phyloP scores from a whole-genome alignment of 2,888 invertebrate species.

The Polydrusus tereticollis region DNA sequence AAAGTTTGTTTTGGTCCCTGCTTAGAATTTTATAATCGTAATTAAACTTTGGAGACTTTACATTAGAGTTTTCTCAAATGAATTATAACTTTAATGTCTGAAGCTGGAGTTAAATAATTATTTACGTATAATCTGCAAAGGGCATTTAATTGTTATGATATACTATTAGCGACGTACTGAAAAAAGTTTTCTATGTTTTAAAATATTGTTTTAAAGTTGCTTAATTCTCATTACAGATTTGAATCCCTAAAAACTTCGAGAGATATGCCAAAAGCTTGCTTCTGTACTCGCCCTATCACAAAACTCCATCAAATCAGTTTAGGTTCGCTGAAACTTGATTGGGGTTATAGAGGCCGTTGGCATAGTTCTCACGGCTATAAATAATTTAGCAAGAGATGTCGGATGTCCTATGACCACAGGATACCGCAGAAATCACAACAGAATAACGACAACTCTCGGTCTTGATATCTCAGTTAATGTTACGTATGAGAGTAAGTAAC shows the following conservation, averaged over 20 bases:
- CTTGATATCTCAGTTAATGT: too few relatives aligned
- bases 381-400: not conserved
- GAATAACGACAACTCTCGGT: too few relatives aligned
- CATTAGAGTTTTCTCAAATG: not conserved
- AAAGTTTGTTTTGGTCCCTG: constrained; percentile 9
- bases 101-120: not conserved
- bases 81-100: not conserved
- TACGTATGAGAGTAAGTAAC: too few relatives aligned
- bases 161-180: too few relatives aligned
- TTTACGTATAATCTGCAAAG: too few relatives aligned
- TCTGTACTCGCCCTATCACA: not conserved
- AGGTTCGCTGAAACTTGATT: not conserved
- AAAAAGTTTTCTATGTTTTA: too few relatives aligned
- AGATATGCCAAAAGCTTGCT: not conserved
- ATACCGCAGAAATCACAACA: too few relatives aligned
- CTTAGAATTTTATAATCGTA: constrained; percentile 8
- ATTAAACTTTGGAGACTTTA: constrained; percentile 14
- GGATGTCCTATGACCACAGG: too few relatives aligned
- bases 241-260: not conserved
- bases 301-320: not conserved
- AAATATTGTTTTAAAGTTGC: not conserved
- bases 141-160: too few relatives aligned
- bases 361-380: not conserved
- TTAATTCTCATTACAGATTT: not conserved
- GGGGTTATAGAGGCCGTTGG: not conserved